phyloP scores from a whole-genome alignment of 1,140 invertebrate genomes.

The Pogonomyrmex barbatus region DNA sequence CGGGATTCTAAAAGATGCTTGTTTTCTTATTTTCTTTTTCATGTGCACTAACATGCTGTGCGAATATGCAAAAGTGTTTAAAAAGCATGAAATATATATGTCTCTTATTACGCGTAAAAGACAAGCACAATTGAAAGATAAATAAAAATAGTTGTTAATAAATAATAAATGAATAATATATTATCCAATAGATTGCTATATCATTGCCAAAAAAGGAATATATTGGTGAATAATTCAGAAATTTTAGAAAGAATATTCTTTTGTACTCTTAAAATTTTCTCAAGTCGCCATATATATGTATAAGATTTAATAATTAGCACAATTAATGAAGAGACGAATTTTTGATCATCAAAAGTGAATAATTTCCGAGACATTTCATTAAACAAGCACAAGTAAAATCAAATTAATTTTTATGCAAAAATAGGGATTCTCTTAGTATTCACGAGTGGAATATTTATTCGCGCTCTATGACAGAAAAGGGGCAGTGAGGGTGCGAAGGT shows the following conservation, averaged over 20 bases:
- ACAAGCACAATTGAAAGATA: neutral
- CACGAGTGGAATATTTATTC: constrained; percentile 22
- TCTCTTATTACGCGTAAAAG: neutral
- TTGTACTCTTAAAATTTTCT: neutral
- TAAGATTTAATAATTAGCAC: neutral
- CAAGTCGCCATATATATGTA: no score
- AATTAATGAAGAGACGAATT: neutral
- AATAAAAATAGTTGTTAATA: neutral
- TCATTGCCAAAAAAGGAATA: neutral
- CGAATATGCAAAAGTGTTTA: constrained; percentile 35
- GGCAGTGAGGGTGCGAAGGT: neutral
- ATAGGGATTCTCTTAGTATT: neutral
- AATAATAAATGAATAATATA: neutral
- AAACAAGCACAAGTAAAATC: neutral
- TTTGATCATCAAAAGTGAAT: neutral
- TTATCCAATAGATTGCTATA: neutral
- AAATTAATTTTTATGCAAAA: constrained; percentile 4
- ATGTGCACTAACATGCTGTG: neutral
- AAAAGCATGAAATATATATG: constrained; percentile 17
- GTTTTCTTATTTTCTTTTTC: constrained; percentile 21
- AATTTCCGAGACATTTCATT: neutral
- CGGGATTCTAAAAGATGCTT: constrained; percentile 45
- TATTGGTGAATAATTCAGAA: neutral
- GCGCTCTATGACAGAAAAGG: neutral
- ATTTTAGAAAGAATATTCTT: neutral